Evolutionary conservation across 2,797 vertebrate species (phyloP).

Genomic region (Clarias laeviceps): DNA sequence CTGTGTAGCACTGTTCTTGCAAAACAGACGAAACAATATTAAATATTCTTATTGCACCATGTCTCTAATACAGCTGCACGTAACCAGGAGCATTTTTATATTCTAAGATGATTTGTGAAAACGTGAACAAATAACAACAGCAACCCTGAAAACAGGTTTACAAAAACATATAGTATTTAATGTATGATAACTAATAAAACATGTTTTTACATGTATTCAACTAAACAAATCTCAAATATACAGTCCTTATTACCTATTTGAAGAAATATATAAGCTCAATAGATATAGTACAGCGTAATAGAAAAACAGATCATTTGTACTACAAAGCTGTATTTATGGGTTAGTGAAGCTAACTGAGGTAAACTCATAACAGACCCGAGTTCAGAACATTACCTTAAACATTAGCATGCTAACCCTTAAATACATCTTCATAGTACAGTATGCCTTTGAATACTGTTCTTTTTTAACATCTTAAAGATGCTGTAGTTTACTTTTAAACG

Average conservation of each 20-base stretch:
- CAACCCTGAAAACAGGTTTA: conserved; percentile 45
- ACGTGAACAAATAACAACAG: conserved; percentile 25
- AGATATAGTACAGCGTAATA: conserved; percentile 15
- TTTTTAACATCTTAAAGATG: conserved; percentile 45
- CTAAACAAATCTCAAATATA: conserved; percentile 32
- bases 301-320: conserved; percentile 6
- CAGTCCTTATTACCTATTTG: conserved; percentile 25
- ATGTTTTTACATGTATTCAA: conserved; percentile 29
- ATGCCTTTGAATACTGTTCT: conserved; percentile 49
- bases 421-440: not conserved
- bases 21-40: not conserved
- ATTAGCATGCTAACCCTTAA: conserved; percentile 18
- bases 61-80: not conserved
- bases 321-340: conserved; percentile 8
- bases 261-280: conserved; percentile 39
- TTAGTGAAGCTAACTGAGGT: not conserved
- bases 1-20: not conserved
- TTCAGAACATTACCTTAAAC: conserved; percentile 11
- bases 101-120: not conserved
- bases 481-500: not conserved
- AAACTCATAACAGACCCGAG: not conserved
- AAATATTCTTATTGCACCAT: not conserved
- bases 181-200: conserved; percentile 44
- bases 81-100: not conserved
- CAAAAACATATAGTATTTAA: conserved; percentile 50